Evolutionary conservation across 2,888 invertebrate species (phyloP).

Genomic region (Malachius bipustulatus): DNA sequence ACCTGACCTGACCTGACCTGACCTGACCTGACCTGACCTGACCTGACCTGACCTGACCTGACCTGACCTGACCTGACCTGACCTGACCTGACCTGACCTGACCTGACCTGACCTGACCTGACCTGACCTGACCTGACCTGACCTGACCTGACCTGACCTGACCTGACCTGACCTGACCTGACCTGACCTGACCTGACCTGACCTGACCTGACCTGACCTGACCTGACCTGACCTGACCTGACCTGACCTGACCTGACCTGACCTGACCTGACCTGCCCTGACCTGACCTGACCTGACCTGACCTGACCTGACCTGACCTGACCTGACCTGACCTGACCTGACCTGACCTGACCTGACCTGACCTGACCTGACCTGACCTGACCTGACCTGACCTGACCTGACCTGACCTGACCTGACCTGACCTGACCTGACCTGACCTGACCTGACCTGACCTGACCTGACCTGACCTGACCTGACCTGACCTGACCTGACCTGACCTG

Average conservation of each 20-base stretch:
- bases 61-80: slow-evolving; percentile 9
- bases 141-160: slow-evolving; percentile 8
- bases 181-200: slow-evolving; percentile 10
- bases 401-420: slow-evolving; percentile 10
- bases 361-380: slow-evolving; percentile 10
- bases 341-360: slow-evolving; percentile 10
- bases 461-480: slow-evolving; percentile 10
- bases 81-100: slow-evolving; percentile 8
- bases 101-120: slow-evolving; percentile 8
- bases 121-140: slow-evolving; percentile 8
- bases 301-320: slow-evolving; percentile 10
- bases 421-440: slow-evolving; percentile 10
- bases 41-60: slow-evolving; percentile 11
- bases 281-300: no score
- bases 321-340: slow-evolving; percentile 10
- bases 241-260: slow-evolving; percentile 10
- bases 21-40: slow-evolving; percentile 11
- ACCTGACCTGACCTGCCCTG: no score
- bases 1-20: slow-evolving; percentile 11
- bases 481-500: slow-evolving; percentile 10
- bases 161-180: slow-evolving; percentile 9
- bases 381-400: slow-evolving; percentile 10
- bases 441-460: slow-evolving; percentile 10
- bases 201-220: slow-evolving; percentile 10
- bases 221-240: slow-evolving; percentile 10